Evolutionary conservation across 2,113 vertebrate species (phyloP).

Genomic region (Paratilapia polleni): DNA sequence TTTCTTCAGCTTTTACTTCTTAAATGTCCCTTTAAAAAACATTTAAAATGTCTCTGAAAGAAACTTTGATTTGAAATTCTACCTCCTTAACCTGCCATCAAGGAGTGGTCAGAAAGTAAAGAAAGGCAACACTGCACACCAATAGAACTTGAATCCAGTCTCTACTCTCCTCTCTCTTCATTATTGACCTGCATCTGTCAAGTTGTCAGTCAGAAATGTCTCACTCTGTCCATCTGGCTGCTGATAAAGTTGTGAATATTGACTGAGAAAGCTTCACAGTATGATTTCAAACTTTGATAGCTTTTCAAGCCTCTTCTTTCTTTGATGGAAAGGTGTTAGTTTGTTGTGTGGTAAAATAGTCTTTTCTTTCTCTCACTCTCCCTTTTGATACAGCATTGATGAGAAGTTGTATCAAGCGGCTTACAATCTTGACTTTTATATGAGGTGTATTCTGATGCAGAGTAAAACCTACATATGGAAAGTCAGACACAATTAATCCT

Average conservation of each 20-base stretch:
- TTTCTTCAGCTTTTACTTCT: background rate
- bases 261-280: slow-evolving; percentile 43
- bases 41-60: background rate
- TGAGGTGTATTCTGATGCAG: slow-evolving; percentile 31
- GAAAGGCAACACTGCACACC: background rate
- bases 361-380: slow-evolving; percentile 23
- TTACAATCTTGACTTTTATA: slow-evolving; percentile 33
- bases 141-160: slow-evolving; percentile 5
- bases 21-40: background rate
- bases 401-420: slow-evolving; percentile 27
- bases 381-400: slow-evolving; percentile 33
- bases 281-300: slow-evolving; percentile 30
- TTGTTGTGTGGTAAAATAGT: slow-evolving; percentile 28
- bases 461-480: slow-evolving; percentile 33
- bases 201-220: slow-evolving; percentile 48
- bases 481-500: slow-evolving; percentile 21
- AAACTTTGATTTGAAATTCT: background rate
- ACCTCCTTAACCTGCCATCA: background rate
- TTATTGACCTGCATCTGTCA: slow-evolving; percentile 35
- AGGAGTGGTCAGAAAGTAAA: background rate
- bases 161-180: background rate
- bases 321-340: slow-evolving; percentile 31
- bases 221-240: slow-evolving; percentile 28
- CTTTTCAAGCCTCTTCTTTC: slow-evolving; percentile 25
- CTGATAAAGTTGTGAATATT: slow-evolving; percentile 41